Evolutionary conservation across 2,797 vertebrate species (phyloP), one percentile per base, ranked within the genome.

Genomic region (Macrochelys suwanniensis): DNA sequence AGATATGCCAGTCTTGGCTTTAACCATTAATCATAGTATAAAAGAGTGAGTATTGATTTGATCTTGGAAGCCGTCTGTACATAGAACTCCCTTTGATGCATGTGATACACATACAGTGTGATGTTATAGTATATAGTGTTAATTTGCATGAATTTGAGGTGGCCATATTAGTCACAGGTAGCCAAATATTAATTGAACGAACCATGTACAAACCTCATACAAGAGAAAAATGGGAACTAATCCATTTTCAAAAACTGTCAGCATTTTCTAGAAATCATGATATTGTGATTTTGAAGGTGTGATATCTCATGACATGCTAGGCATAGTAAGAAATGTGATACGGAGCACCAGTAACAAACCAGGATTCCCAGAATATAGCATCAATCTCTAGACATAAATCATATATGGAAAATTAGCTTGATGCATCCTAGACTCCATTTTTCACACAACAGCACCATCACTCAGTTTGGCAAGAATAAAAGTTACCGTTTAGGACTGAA

Each of bases 311-410:
- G 5, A 7, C 23, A n/a, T 4, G 11, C 0, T 2, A 88, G 83
- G 1, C 1, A 5, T 9, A 59, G 26, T 2, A 33, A 79, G 28
- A 50, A 1, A 2, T 3, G 1, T n/a, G 85, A 42, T 7, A 49
- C 10, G 8, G 61, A 5, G 13, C 4, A 19, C 42, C 26, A 1
- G 17, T 87, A 54, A 76, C 74, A 84, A 89, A 89, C 53, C 11
- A 82, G 37, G 68, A 71, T 42, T 42, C 11, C 68, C 19, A 23
- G 21, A 76, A 50, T 15, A 42, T 45, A 76, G 71, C 68, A 21
- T 77, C 74, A n/a, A 53, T 37, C 26, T 65, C 25, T 79, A 90
- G 12, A 21, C 49, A 17, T 9, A 86, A 93, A 84, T 47, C 5
- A 37, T 5, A 17, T n/a, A 25, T 11, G n/a, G 31, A 90, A 87